Percentiles rank a stretch among this genome's conserved stretches.
Conservation (phyloP, 1,140 invertebrate genomes). For the Pemphigus obesinymphae region DNA sequence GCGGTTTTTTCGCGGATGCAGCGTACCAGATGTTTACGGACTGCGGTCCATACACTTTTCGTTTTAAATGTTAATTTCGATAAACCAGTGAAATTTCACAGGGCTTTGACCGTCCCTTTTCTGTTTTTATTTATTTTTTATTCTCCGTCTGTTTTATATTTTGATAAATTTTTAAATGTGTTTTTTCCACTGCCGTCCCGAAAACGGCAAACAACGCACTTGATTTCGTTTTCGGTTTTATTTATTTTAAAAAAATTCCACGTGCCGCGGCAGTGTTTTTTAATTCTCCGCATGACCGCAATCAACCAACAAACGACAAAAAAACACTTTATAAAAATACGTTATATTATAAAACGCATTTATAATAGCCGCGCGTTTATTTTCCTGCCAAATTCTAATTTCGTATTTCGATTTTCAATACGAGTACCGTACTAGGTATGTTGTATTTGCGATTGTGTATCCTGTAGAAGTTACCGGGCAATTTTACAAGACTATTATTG, state of each 20-base stretch:
- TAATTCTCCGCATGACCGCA: neutral
- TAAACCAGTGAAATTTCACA: constrained; percentile 1
- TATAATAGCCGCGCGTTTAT: no score
- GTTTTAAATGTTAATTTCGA: constrained; percentile 39
- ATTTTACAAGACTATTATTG: no score
- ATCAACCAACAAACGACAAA: no score
- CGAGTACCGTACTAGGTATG: no score
- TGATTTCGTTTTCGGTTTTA: no score
- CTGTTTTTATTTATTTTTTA: neutral
- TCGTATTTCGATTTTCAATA: no score
- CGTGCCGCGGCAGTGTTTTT: neutral
- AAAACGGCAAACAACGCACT: neutral
- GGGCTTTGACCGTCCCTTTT: neutral
- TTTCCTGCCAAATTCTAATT: no score
- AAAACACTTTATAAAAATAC: no score
- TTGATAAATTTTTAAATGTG: neutral
- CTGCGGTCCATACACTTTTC: constrained; percentile 2
- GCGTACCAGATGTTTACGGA: neutral
- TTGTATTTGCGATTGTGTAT: no score
- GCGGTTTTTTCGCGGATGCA: neutral
- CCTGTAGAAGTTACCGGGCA: no score
- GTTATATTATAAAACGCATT: no score
- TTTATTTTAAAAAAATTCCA: no score
- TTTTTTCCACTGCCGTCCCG: neutral
- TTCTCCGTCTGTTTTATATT: neutral